Evolutionary conservation across 2,888 invertebrate species (phyloP).

Genomic region (Ichneumoninae sp.): DNA sequence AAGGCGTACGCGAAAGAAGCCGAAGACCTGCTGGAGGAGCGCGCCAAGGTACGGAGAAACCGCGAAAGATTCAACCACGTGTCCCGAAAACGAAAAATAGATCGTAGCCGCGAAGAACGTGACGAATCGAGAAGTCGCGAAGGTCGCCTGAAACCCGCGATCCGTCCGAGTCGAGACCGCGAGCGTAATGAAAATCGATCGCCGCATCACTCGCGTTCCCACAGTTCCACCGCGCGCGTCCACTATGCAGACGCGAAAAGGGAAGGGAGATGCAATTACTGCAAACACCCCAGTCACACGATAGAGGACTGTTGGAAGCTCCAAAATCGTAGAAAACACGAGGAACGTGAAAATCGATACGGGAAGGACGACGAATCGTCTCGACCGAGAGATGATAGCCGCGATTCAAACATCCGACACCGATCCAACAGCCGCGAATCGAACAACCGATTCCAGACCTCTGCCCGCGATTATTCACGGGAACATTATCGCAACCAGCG

Average conservation of each 20-base stretch:
- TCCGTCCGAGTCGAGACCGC: not conserved
- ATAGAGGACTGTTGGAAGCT: not conserved
- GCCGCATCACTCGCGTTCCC: not conserved
- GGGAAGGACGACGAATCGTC: not conserved
- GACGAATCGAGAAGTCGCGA: no score
- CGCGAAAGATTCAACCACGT: slow-evolving; percentile 1
- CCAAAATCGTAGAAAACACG: not conserved
- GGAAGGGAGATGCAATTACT: slow-evolving; percentile 4
- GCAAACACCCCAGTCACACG: not conserved
- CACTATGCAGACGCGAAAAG: slow-evolving; percentile 1
- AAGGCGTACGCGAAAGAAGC: slow-evolving; percentile 16
- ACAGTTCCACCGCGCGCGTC: not conserved
- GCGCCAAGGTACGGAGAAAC: not conserved
- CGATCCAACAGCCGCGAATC: no score
- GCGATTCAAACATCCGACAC: not conserved
- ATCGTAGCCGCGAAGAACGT: not conserved
- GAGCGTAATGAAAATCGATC: not conserved
- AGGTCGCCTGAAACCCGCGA: not conserved
- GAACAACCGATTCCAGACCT: not conserved
- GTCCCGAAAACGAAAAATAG: no score
- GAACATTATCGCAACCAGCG: not conserved
- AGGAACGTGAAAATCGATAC: not conserved
- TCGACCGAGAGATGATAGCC: not conserved
- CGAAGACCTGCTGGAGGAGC: not conserved
- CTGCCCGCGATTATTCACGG: not conserved